Conservation (phyloP, 1,140 invertebrate genomes). For the Drosophila lowei region DNA sequence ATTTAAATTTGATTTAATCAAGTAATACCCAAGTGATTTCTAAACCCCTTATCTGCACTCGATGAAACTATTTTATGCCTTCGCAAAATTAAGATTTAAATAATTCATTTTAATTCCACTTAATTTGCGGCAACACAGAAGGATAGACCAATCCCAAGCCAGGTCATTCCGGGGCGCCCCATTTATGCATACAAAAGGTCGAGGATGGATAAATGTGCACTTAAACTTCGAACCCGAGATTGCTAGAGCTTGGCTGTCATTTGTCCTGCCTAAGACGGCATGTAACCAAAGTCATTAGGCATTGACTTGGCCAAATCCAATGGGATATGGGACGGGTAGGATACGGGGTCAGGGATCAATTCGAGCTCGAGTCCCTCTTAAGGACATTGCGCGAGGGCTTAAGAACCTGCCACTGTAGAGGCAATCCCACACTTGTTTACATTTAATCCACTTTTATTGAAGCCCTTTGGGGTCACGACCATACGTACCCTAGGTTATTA, state of each 20-base stretch:
- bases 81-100: slow-evolving; percentile 50
- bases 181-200: slow-evolving; percentile 35
- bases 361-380: slow-evolving; percentile 1
- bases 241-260: slow-evolving; percentile 35
- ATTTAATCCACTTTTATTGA: slow-evolving; percentile 76
- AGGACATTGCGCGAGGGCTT: background rate
- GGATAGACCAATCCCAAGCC: background rate
- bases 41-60: too few relatives aligned
- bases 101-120: slow-evolving; percentile 53
- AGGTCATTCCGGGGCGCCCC: slow-evolving; percentile 6
- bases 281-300: slow-evolving; percentile 71
- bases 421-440: slow-evolving; percentile 64
- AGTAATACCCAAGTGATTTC: too few relatives aligned
- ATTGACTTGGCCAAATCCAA: slow-evolving; percentile 46
- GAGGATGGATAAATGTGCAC: slow-evolving; percentile 38
- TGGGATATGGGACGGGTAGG: slow-evolving; percentile 9
- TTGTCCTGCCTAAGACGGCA: slow-evolving; percentile 66
- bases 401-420: slow-evolving; percentile 19
- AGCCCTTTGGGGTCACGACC: slow-evolving; percentile 14
- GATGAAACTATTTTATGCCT: too few relatives aligned
- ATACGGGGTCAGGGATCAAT: slow-evolving; percentile 50
- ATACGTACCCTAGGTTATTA: slow-evolving; percentile 29
- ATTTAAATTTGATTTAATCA: too few relatives aligned
- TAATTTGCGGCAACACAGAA: slow-evolving; percentile 50
- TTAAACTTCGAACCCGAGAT: slow-evolving; percentile 42